A percentile compares a stretch with the other conserved stretches of the same genome.
These are phyloP conservation scores for Drosophila asahinai DNA, from an alignment of 1,140 invertebrate species.

Conservation along the genomic window DNA sequence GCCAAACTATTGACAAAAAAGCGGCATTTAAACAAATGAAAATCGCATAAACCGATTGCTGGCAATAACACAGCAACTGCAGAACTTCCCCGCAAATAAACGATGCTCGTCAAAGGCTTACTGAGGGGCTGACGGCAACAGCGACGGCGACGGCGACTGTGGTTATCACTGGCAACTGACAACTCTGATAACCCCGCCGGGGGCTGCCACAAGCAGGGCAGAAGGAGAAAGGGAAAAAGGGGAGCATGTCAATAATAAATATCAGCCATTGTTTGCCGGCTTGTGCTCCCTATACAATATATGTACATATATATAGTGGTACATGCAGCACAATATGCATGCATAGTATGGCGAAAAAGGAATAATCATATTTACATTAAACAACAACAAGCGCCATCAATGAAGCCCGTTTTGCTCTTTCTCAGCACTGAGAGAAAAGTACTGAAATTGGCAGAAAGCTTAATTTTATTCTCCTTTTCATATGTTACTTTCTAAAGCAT, in stretches of 20 bases:
- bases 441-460: background rate
- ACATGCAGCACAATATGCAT: conserved; percentile 18
- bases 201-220: conserved; percentile 31
- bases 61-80: conserved; percentile 49
- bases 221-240: background rate
- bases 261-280: conserved; percentile 75
- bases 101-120: conserved; percentile 67
- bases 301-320: conserved; percentile 11
- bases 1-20: conserved; percentile 55
- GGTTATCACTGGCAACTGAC: conserved; percentile 75
- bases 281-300: conserved; percentile 35
- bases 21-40: conserved; percentile 74
- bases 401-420: conserved; percentile 26
- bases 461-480: background rate
- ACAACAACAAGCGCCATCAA: conserved; percentile 60
- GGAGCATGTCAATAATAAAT: conserved; percentile 78
- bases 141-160: conserved; percentile 9
- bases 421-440: conserved; percentile 11
- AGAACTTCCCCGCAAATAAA: conserved; percentile 61
- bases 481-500: too few relatives aligned
- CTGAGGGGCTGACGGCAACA: conserved; percentile 4
- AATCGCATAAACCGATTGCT: conserved; percentile 68
- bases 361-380: conserved; percentile 80
- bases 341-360: conserved; percentile 45
- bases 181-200: conserved; percentile 74